phyloP scores from a whole-genome alignment of 2,113 vertebrate species.

The Martes martes region DNA sequence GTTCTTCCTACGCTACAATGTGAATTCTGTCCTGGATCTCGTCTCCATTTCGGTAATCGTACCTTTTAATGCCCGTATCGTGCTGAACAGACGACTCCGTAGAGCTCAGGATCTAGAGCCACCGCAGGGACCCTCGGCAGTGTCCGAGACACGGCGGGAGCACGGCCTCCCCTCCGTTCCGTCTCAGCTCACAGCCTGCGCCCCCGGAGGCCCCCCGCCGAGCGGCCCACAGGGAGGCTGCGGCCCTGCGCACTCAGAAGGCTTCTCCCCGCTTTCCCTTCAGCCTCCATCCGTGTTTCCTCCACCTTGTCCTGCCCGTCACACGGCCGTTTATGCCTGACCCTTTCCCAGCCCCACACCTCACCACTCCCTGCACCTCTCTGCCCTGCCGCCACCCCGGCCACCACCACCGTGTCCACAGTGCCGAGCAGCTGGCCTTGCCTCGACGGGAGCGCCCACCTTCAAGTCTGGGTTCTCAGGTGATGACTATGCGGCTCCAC shows the following conservation, averaged over 20 bases:
- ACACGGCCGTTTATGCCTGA: accelerated
- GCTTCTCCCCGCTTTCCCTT: too few relatives aligned
- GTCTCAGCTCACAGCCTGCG: not conserved
- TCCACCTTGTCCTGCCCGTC: accelerated
- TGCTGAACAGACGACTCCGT: not conserved
- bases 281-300: accelerated
- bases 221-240: not conserved
- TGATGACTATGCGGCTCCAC: too few relatives aligned
- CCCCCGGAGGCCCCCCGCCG: accelerated
- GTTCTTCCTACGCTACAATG: too few relatives aligned
- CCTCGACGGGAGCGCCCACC: not conserved
- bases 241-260: accelerated
- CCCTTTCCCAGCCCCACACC: not conserved
- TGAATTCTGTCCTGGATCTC: not conserved
- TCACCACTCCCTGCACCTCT: not conserved
- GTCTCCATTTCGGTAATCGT: not conserved
- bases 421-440: not conserved
- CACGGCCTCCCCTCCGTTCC: accelerated
- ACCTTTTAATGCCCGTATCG: not conserved
- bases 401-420: not conserved
- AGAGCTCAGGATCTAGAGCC: not conserved
- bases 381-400: not conserved
- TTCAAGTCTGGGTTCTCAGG: not conserved
- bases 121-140: not conserved
- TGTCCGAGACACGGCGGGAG: not conserved